Base-by-base conservation (phyloP, 2,888 invertebrate species). In the Drosophila planitibia region DNA sequence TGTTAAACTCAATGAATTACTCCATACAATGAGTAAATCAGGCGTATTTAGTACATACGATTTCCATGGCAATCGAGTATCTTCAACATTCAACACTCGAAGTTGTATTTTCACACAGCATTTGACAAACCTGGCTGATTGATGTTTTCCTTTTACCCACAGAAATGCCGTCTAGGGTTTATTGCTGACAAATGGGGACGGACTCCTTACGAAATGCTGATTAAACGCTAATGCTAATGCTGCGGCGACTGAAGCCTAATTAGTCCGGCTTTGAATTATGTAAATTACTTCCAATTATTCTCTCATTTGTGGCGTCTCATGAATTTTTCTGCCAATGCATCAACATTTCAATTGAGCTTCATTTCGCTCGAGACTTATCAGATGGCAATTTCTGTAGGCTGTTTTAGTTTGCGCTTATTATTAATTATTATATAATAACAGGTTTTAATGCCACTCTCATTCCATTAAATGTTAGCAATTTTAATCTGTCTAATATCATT, bases 141-240 rank as follows among this genome's bases (percentile, higher is more conserved):
- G 88, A 85, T 85, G 89, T 62, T 70, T 47, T 57, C 55, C 28
- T 68, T 44, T 78, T 65, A 65, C 57, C 67, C 79, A 73, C 73
- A 87, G 69, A 73, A 85, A 79, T 70, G 66, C 58, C 54, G 61
- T 33, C 62, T 41, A 51, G 68, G 71, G 84, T 87, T 85, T 85
- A 87, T 87, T 63, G 74, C 79, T 49, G 52, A 65, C 74, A 74
- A 74, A 80, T 61, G 44, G 37, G 41, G 12, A 19, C 4, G 47
- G 12, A 28, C 9, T 22, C 28, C 53, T 4, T 22, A 25, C 35
- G 39, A 55, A 58, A 62, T 57, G 49, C 74, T 78, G 70, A 66
- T 78, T 69, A 73, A 70, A 35, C 44, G 73, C 51, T 65, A 67
- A 66, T 59, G 74, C 55, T 61, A 62, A 68, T 65, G 81, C 65